phyloP scores from a whole-genome alignment of 2,113 vertebrate genomes.

The Murina feae region DNA sequence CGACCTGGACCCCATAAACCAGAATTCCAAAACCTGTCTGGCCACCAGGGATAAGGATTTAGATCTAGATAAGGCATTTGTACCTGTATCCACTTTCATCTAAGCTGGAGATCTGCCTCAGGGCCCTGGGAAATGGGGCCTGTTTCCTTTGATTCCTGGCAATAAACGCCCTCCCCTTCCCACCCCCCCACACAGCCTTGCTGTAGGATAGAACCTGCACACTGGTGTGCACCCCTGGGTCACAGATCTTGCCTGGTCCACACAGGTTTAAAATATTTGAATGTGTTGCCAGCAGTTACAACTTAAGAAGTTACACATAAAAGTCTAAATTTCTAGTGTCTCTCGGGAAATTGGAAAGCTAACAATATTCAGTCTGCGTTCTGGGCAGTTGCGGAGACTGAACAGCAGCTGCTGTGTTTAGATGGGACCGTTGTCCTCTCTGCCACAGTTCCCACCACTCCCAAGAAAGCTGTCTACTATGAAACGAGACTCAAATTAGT shows the following conservation, averaged over 20 bases:
- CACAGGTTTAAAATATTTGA: not conserved
- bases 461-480: not conserved
- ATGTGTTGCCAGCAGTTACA: not conserved
- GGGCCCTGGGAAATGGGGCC: not conserved
- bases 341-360: not conserved
- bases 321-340: not conserved
- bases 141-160: not conserved
- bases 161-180: not conserved
- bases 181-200: not conserved
- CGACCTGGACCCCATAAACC: too few species aligned
- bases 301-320: not conserved
- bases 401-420: not conserved
- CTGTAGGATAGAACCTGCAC: not conserved
- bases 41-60: not conserved
- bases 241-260: not conserved
- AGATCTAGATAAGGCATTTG: not conserved
- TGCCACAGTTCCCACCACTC: not conserved
- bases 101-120: not conserved
- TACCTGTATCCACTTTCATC: not conserved
- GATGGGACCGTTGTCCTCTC: not conserved
- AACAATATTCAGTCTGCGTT: not conserved
- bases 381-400: not conserved
- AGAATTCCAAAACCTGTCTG: not conserved
- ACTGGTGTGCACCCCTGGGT: not conserved
- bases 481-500: not conserved